Evolutionary conservation across 1,140 invertebrate species (phyloP).

Genomic region (Drosophila prosaltans): DNA sequence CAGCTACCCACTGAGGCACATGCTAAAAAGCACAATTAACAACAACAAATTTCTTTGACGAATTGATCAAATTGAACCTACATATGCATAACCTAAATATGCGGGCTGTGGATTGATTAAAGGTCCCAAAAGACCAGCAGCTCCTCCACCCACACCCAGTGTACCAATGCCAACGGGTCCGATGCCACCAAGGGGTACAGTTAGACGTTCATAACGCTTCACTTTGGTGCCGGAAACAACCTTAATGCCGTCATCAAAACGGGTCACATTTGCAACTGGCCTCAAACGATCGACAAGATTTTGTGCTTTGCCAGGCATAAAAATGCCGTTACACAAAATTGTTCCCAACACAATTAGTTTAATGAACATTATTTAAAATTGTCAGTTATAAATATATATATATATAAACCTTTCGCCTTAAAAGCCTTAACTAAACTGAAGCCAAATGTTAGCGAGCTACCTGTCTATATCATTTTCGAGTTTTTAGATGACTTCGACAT

Average conservation of each 20-base stretch:
- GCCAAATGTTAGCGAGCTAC: constrained; percentile 20
- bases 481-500: constrained; percentile 77
- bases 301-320: constrained; percentile 66
- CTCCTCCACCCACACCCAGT: constrained; percentile 42
- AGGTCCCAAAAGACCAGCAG: constrained; percentile 54
- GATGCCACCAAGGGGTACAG: constrained; percentile 59
- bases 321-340: constrained; percentile 49
- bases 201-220: constrained; percentile 72
- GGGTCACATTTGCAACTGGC: constrained; percentile 47
- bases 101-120: constrained; percentile 56
- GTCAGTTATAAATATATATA: not conserved
- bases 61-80: constrained; percentile 25
- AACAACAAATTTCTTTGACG: not conserved
- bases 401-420: constrained; percentile 28
- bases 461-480: constrained; percentile 40
- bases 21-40: constrained; percentile 17
- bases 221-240: constrained; percentile 81
- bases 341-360: constrained; percentile 42
- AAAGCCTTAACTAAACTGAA: constrained; percentile 53
- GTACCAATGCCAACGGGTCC: constrained; percentile 49
- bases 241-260: constrained; percentile 66
- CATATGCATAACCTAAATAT: constrained; percentile 65
- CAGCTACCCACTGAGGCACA: constrained; percentile 74
- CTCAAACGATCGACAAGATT: constrained; percentile 67
- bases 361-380: constrained; percentile 40